A percentile compares a stretch with the other conserved stretches of the same genome.
phyloP scores from a whole-genome alignment of 2,797 vertebrate genomes.

The Triplophysa yarkandensis region DNA sequence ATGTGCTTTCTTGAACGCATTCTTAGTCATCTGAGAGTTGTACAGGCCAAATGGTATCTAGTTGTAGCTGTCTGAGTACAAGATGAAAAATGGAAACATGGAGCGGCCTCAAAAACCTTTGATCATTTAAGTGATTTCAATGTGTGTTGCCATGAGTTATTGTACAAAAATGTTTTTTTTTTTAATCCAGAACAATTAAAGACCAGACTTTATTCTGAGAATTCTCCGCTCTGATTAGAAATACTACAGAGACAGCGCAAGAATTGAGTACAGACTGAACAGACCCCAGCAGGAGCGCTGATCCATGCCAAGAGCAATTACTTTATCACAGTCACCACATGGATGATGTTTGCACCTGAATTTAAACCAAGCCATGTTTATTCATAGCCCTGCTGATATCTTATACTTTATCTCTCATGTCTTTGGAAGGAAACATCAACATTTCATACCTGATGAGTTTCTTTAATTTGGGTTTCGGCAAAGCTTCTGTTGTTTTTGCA shows the following conservation, averaged over 20 bases:
- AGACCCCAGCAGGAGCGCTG: background rate
- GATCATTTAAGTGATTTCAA: background rate
- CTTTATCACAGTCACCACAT: constrained; percentile 6
- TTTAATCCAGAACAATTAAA: background rate
- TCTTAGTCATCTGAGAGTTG: background rate
- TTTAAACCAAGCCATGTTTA: constrained; percentile 11
- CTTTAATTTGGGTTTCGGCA: background rate
- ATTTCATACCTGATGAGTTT: background rate
- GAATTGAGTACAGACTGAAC: background rate
- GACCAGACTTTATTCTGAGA: background rate
- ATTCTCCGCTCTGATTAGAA: background rate
- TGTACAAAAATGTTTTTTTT: background rate
- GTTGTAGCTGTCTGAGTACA: background rate
- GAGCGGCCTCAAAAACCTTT: background rate
- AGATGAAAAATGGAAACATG: background rate
- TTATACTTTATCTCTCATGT: background rate
- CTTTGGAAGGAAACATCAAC: background rate
- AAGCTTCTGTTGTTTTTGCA: background rate
- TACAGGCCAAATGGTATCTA: background rate
- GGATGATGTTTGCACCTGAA: background rate
- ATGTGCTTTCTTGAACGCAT: background rate
- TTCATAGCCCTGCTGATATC: background rate
- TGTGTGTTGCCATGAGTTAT: background rate
- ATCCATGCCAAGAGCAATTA: constrained; percentile 22
- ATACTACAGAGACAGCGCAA: background rate